Base-by-base conservation (phyloP, 2,888 invertebrate genomes). In the Venusia cambrica region DNA sequence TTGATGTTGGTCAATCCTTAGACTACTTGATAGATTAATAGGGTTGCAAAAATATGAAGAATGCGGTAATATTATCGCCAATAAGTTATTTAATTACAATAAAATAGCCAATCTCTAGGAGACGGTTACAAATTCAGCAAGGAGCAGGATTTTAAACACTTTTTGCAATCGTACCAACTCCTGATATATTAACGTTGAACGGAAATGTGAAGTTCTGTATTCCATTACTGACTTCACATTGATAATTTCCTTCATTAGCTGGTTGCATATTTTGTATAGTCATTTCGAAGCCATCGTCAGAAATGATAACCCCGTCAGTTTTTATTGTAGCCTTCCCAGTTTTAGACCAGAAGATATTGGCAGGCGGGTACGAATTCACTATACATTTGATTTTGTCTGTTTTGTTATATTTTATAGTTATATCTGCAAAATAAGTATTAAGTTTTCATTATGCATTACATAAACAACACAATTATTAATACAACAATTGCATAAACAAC, bases 151-250 rank as follows among this genome's bases (percentile, higher is more conserved):
- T 30, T 14, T 14, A 5, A 8, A 16, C 15, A 20, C 5, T 7
- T 7, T n/a, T n/a, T n/a, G n/a, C n/a, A n/a, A 8, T 5, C 33
- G 1, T 15, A 33, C 33, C 33, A 4, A 25, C 3, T 6, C 25
- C 33, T 7, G 32, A 19, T 25, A 33, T 33, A 13, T 33, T 19
- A 1, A 33, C 17, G 14, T 26, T 8, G 20, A 33, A 33, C 2
- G 7, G 10, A 11, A 10, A 15, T 14, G 6, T 1, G 6, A 20
- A n/a, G 1, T 14, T 15, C 1, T 11, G 4, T 2, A 9, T 8
- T 7, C 8, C 7, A 10, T 34, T 27, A 5, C 11, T 21, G 2
- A 34, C 11, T 16, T 15, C 14, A 19, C 20, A 34, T 8, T 7
- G 7, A 9, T 21, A 34, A 5, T 20, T 27, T 15, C 33, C 33